Base-by-base conservation (phyloP, 2,888 invertebrate genomes). In the Himalopsyche japonica region DNA sequence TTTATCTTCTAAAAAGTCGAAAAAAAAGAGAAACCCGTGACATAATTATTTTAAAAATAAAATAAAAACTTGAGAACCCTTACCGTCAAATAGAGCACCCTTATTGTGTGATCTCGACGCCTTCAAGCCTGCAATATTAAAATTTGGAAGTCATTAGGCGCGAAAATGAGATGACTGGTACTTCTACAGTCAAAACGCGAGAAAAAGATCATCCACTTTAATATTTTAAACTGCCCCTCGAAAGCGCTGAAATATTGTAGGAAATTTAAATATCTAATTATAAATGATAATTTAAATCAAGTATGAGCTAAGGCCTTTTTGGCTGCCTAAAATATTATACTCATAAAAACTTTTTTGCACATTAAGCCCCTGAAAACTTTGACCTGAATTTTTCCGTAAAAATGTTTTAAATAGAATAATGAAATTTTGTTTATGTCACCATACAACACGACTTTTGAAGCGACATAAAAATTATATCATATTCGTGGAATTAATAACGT, bases 61-160 rank as follows among this genome's bases (percentile, higher is more conserved):
- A 57, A 20, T 4, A 57, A 20, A 20, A 20, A 20, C n/a, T 20
- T 57, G 20, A 8, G 57, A 57, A 57, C 20, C 57, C 24, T 57
- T 20, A 24, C 20, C 24, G 57, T 15, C 57, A 57, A 57, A 57
- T 57, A 20, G 24, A 57, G 57, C 57, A 57, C 57, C 57, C 57
- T 57, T 57, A 20, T 57, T 20, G 24, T 20, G 57, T 57, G 57
- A 57, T 57, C 57, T 24, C 20, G 8, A 57, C 57, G 32, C 76
- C 32, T 7, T 30, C n/a, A n/a, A 34, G 34, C 79, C 18, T 82
- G 82, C 76, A 82, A 82, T 82, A 82, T 82, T 82, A 82, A 82
- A 82, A 82, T 82, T 82, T 82, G 82, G 76, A 82, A 82, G 82
- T 82, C 82, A 82, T 82, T 82, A 82, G 49, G 82, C 82, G 77